Evolutionary conservation across 2,113 vertebrate genomes (phyloP), one percentile per base, ranked within the genome.

Genomic region (Montifringilla adamsi): DNA sequence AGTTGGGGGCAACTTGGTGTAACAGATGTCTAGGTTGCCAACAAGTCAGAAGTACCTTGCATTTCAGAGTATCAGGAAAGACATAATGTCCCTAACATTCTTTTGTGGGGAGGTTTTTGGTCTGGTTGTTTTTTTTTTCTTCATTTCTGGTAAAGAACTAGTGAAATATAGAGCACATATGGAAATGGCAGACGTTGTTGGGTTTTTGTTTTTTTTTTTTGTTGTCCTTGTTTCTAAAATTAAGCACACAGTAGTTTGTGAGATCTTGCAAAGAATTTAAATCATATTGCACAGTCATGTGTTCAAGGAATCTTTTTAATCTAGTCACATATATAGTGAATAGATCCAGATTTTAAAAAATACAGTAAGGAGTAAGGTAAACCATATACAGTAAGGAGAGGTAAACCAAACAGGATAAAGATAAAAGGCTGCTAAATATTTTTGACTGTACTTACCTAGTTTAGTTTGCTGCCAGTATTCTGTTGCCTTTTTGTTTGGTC

Each of bases 161-260:
- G 37, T 53, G 56, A 90, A 93, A 90, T 90, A 73, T 35, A 86
- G 86, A 94, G 76, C 92, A 64, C 79, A 82, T 96, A 96, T 81
- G 95, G 94, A 96, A 96, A 94, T 92, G 58, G 80, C 93, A 96
- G 95, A 90, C 66, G 72, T 89, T 93, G 63, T 76, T 88, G 50
- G 14, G 12, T 39, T 90, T 90, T n/a, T n/a, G n/a, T n/a, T 95
- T 84, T 15, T 56, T 82, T 92, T 91, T 93, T 77, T 90, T 91
- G 43, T 95, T 95, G 94, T 88, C 80, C 88, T 89, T 94, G 76
- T 93, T 97, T 95, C 93, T 96, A 93, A 93, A 96, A 95, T 94
- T 96, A 94, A 90, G 76, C 49, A 47, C 31, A 56, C 7, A 5
- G 58, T 49, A 92, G 49, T 87, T 95, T 94, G 69, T 79, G 94